Conservation (phyloP, 2,888 invertebrate species). For the Dendrolimus houi region DNA sequence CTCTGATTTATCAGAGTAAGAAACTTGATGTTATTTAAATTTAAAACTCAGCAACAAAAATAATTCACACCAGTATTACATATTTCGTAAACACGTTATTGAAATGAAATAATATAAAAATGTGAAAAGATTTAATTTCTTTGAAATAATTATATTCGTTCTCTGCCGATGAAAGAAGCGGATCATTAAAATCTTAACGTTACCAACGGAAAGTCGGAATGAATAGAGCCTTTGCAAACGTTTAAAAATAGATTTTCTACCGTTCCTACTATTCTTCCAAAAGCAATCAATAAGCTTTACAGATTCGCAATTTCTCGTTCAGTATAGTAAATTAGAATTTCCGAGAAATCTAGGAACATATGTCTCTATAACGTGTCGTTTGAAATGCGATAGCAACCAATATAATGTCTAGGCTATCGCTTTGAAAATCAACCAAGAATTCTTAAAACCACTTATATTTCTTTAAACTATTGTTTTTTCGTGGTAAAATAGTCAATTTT, state of each 20-base stretch:
- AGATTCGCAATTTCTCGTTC: slow-evolving; percentile 4
- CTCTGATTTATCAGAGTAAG: too few relatives aligned
- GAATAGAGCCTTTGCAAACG: not conserved
- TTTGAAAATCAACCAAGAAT: not conserved
- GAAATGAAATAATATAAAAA: not conserved
- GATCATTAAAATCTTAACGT: not conserved
- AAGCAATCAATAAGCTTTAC: not conserved
- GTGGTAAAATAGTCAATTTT: not conserved
- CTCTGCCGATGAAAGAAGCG: not conserved
- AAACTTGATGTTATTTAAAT: too few relatives aligned
- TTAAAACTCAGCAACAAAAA: too few relatives aligned
- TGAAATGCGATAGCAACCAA: slow-evolving; percentile 18
- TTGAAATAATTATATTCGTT: not conserved
- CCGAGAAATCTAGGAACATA: slow-evolving; percentile 10
- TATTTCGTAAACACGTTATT: too few relatives aligned
- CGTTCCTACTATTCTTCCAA: not conserved
- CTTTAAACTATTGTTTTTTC: not conserved
- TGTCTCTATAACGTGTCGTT: slow-evolving; percentile 19
- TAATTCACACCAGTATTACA: too few relatives aligned
- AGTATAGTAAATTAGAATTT: slow-evolving; percentile 18
- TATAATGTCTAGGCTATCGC: not conserved
- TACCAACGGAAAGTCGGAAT: not conserved
- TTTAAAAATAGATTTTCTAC: not conserved
- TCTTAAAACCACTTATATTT: not conserved
- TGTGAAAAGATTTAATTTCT: not conserved